phyloP scores from a whole-genome alignment of 2,888 invertebrate species.

The Noctua comes region DNA sequence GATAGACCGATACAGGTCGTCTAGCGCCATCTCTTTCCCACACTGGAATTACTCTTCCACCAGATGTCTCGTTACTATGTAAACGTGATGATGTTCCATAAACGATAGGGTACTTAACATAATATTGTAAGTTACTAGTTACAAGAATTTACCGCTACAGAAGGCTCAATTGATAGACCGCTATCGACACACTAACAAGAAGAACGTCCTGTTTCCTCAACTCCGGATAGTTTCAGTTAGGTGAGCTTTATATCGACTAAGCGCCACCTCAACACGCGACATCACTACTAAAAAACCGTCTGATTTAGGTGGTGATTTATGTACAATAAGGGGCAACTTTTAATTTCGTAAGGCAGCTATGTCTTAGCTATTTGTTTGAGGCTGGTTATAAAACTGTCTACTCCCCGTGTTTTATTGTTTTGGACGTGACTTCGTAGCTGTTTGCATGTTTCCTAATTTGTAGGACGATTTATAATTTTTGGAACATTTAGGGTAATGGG shows the following conservation, averaged over 20 bases:
- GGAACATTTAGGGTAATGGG: constrained; percentile 13
- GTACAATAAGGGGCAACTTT: constrained; percentile 83
- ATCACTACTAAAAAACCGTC: constrained; percentile 66
- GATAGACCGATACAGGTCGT: no score
- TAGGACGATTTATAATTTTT: constrained; percentile 47
- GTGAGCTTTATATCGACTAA: constrained; percentile 22
- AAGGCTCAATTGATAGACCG: not conserved
- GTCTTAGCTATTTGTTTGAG: constrained; percentile 79
- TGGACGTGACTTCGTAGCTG: constrained; percentile 60
- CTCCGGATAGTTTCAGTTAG: not conserved
- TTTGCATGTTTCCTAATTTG: constrained; percentile 59
- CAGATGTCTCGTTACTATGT: not conserved
- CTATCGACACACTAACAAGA: not conserved
- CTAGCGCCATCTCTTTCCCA: no score
- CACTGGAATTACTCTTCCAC: no score
- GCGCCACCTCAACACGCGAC: not conserved
- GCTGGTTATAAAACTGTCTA: constrained; percentile 81
- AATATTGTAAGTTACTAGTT: no score
- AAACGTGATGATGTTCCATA: not conserved
- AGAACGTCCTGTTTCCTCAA: not conserved
- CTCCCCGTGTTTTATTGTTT: constrained; percentile 66
- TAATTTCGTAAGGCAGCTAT: constrained; percentile 81
- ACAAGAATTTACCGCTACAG: not conserved
- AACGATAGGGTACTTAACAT: not conserved
- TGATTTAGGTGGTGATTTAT: constrained; percentile 84